A percentile compares a stretch with the other conserved stretches of the same genome.
These are phyloP conservation scores for Rhizoglyphus robini DNA, from an alignment of 1,140 invertebrate genomes.

Conservation along the genomic window DNA sequence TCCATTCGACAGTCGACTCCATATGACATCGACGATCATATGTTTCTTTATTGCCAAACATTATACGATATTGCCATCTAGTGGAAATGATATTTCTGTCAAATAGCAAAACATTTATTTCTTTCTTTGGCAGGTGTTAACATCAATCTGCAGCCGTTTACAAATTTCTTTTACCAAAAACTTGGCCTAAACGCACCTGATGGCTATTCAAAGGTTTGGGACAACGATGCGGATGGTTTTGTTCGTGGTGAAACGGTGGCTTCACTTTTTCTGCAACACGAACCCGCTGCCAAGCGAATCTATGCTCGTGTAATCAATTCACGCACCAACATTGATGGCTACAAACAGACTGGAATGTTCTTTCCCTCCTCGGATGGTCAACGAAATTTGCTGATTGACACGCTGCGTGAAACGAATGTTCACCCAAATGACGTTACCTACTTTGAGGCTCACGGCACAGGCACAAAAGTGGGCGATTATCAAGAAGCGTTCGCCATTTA, in stretches of 20 bases:
- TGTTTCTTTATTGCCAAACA: too few species aligned
- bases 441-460: constrained; percentile 39
- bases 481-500: constrained; percentile 87
- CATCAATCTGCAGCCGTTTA: constrained; percentile 67
- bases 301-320: constrained; percentile 62
- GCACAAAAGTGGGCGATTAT: constrained; percentile 69
- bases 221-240: constrained; percentile 73
- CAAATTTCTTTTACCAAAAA: constrained; percentile 73
- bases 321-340: constrained; percentile 44
- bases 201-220: constrained; percentile 84
- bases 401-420: constrained; percentile 32
- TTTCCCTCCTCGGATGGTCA: constrained; percentile 31
- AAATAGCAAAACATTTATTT: too few species aligned
- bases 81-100: too few species aligned
- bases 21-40: too few species aligned
- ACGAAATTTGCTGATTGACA: constrained; percentile 30
- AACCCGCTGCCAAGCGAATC: constrained; percentile 44
- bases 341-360: constrained; percentile 39
- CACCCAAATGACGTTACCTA: constrained; percentile 32
- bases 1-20: too few species aligned
- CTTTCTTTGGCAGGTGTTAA: constrained; percentile 62
- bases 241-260: constrained; percentile 50
- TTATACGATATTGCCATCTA: too few species aligned
- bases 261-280: constrained; percentile 40
- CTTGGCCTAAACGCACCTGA: constrained; percentile 42